phyloP scores from a whole-genome alignment of 2,797 vertebrate genomes.

The Leptodactylus fallax region DNA sequence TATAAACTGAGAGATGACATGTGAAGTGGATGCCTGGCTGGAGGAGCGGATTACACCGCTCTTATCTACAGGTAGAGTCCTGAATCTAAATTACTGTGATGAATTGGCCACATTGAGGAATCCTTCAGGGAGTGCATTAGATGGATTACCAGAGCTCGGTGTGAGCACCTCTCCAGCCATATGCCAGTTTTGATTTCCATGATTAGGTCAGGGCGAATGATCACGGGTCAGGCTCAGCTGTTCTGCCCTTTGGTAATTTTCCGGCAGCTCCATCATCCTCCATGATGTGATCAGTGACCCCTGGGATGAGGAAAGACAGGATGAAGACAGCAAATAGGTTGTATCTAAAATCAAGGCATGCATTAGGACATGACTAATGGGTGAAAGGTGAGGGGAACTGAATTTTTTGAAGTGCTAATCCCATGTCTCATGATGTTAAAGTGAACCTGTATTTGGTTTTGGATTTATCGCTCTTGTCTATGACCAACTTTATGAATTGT shows the following conservation, averaged over 20 bases:
- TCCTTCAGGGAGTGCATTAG: conserved; percentile 21
- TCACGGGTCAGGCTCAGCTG: not conserved
- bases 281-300: conserved; percentile 4
- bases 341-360: not conserved
- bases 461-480: no score
- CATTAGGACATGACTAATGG: not conserved
- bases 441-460: no score
- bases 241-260: conserved; percentile 3
- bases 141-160: conserved; percentile 38
- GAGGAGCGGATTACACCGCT: not conserved
- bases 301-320: not conserved
- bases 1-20: not conserved
- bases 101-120: not conserved
- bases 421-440: no score
- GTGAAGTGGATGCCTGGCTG: no score
- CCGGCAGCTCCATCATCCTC: not conserved
- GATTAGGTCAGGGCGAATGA: conserved; percentile 16
- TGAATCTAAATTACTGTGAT: conserved; percentile 32
- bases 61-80: not conserved
- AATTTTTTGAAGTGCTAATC: no score
- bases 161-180: conserved; percentile 27
- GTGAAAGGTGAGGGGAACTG: no score
- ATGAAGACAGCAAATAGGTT: not conserved
- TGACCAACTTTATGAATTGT: no score
- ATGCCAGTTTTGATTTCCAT: conserved; percentile 28